A percentile compares a stretch with the other conserved stretches of the same genome.
These are phyloP conservation scores for Dolichoris vasculosae DNA, from an alignment of 1,140 invertebrate genomes.

Conservation along the genomic window DNA sequence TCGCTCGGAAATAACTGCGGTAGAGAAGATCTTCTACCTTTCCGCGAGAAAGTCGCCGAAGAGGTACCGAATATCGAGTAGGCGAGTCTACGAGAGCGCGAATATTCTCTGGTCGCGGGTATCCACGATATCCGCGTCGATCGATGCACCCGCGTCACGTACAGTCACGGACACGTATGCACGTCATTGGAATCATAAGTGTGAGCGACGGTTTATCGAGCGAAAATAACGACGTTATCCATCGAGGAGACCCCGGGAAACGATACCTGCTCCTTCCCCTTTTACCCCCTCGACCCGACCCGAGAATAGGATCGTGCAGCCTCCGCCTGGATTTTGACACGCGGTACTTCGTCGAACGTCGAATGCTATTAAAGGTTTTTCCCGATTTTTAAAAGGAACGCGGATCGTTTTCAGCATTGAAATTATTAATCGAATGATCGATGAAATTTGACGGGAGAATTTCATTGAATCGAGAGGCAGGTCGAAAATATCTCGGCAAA, in stretches of 20 bases:
- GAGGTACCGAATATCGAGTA: no score
- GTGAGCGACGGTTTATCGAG: conserved; percentile 11
- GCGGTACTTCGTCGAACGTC: no score
- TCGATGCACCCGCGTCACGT: background rate
- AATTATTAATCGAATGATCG: background rate
- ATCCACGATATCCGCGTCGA: conserved; percentile 13
- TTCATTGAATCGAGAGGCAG: background rate
- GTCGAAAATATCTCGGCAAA: no score
- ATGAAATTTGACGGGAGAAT: background rate
- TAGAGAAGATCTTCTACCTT: no score
- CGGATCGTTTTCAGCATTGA: no score
- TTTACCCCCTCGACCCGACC: no score
- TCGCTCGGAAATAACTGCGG: no score
- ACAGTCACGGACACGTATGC: background rate
- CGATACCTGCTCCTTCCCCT: background rate
- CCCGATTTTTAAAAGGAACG: no score
- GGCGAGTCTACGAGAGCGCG: background rate
- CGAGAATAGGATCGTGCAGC: background rate
- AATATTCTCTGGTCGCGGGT: background rate
- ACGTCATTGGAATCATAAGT: background rate
- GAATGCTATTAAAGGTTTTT: no score
- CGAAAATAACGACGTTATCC: conserved; percentile 39
- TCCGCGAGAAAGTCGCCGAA: background rate
- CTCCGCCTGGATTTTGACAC: no score
- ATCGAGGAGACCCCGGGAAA: background rate